Conservation (phyloP, 2,797 vertebrate species). For the Microchirus variegatus region DNA sequence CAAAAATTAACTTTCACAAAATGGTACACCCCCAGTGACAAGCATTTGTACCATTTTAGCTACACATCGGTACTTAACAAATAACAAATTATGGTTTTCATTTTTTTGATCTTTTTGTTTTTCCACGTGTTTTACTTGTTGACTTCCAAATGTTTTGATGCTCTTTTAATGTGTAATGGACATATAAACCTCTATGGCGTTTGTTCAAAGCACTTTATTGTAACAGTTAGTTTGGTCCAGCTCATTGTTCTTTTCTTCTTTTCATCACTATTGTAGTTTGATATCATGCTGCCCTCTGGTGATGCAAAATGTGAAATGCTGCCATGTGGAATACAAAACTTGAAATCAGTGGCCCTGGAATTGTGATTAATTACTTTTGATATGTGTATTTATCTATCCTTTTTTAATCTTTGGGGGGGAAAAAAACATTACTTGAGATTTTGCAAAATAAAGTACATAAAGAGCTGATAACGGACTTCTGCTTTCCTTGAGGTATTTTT, state of each 20-base stretch:
- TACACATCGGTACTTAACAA: no score
- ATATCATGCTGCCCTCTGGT: conserved; percentile 62
- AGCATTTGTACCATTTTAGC: no score
- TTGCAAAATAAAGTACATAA: no score
- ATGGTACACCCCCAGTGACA: no score
- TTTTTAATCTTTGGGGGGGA: no score
- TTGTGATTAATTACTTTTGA: neutral
- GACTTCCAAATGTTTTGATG: neutral
- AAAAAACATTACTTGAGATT: no score
- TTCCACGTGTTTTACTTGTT: neutral
- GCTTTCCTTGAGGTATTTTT: neutral
- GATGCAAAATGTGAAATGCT: conserved; percentile 30
- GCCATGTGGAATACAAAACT: neutral
- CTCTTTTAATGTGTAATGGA: no score
- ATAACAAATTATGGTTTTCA: no score
- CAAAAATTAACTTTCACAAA: no score
- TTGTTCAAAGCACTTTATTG: conserved; percentile 19
- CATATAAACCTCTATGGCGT: neutral
- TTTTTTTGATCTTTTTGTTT: neutral
- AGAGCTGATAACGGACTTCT: no score
- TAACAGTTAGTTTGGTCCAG: neutral
- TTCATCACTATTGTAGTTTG: neutral
- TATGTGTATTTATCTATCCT: conserved; percentile 15
- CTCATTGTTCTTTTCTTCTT: accelerated
- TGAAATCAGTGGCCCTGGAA: neutral